phyloP scores from a whole-genome alignment of 2,113 vertebrate species.

The Macquaria australasica region DNA sequence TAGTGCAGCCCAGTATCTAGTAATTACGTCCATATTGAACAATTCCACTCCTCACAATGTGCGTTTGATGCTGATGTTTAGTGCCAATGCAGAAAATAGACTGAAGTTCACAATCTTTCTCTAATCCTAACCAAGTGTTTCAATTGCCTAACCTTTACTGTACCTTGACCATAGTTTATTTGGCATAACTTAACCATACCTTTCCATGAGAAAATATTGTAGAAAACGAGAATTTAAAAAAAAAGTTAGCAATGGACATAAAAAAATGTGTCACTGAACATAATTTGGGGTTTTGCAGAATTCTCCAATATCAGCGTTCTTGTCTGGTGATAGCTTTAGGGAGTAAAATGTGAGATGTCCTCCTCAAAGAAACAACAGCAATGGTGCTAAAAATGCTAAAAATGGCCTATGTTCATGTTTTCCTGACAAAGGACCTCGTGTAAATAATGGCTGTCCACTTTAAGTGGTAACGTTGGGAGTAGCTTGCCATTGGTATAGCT shows the following conservation, averaged over 20 bases:
- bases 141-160: too few relatives aligned
- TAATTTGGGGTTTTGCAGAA: not conserved
- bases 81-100: too few relatives aligned
- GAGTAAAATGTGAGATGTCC: not conserved
- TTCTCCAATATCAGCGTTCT: too few relatives aligned
- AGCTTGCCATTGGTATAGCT: not conserved
- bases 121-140: not conserved
- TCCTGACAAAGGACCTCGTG: not conserved
- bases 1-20: not conserved
- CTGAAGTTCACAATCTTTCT: not conserved
- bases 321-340: not conserved
- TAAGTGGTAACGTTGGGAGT: not conserved
- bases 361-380: not conserved
- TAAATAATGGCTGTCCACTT: not conserved
- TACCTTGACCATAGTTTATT: not conserved
- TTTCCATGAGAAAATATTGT: too few relatives aligned
- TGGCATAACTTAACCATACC: not conserved
- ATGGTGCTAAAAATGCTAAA: too few relatives aligned
- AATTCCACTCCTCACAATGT: not conserved
- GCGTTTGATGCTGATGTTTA: not conserved
- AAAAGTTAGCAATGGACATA: not conserved
- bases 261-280: not conserved
- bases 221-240: not conserved
- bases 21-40: not conserved
- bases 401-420: too few relatives aligned